Evolutionary conservation across 2,797 vertebrate species (phyloP).

Genomic region (Falco biarmicus): DNA sequence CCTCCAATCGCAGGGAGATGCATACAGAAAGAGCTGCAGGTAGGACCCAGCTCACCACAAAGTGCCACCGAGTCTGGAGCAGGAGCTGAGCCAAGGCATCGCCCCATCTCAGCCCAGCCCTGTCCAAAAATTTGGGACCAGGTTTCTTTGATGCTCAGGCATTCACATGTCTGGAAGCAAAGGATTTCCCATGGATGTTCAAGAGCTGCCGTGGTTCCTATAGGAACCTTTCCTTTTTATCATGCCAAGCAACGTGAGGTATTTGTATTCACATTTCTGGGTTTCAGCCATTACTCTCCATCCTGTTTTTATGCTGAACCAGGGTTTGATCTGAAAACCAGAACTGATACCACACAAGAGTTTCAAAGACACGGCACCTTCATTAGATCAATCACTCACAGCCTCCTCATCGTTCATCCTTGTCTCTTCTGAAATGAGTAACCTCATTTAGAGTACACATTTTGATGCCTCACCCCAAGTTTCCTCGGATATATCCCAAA

Average conservation of each 20-base stretch:
- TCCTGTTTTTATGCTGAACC: not conserved
- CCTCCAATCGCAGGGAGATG: not conserved
- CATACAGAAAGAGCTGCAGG: conserved; percentile 20
- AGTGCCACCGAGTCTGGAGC: not conserved
- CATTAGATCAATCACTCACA: not conserved
- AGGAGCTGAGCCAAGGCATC: not conserved
- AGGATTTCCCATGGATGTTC: not conserved
- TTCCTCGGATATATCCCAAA: not conserved
- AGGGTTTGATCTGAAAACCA: not conserved
- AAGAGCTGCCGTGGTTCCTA: not conserved
- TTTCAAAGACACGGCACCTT: not conserved
- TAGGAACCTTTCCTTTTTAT: not conserved
- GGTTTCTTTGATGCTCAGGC: not conserved
- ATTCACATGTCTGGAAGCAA: not conserved
- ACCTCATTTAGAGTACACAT: not conserved
- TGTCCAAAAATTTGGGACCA: not conserved
- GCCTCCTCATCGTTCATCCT: not conserved
- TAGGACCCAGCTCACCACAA: not conserved
- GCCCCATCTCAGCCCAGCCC: rapidly evolving
- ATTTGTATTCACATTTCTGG: not conserved
- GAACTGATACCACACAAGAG: not conserved
- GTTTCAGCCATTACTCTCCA: not conserved
- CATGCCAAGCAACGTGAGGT: not conserved
- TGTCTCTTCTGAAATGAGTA: not conserved
- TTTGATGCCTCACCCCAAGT: not conserved